Evolutionary conservation across 1,140 invertebrate genomes (phyloP), one percentile per base, ranked within the genome.

Genomic region (Adelges cooleyi): DNA sequence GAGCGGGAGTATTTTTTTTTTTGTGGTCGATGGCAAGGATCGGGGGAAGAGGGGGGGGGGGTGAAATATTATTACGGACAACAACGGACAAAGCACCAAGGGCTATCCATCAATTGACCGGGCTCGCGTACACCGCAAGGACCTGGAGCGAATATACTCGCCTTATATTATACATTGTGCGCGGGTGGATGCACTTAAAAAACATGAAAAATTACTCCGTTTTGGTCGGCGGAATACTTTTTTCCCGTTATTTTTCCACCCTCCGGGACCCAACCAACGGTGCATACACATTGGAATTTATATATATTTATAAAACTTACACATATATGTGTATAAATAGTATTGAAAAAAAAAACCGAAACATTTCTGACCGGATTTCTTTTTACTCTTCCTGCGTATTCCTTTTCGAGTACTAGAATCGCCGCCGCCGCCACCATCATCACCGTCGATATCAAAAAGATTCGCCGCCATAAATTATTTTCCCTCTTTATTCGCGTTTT

Each of bases 131-230:
- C 29, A 5, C 5, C 29, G 11, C 5, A 11, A 33, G 11, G 5
- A 5, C 29, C 29, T 5, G 11, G 29, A 5, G 11, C 5, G 11
- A 6, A 33, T 33, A 33, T 11, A 11, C 5, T 6, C 29, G 29
- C 29, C 29, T 33, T 33, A 33, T 33, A 33, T 33, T 33, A 33
- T 33, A 33, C 25, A 33, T 51, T 33, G 49, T 27, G 25, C 15
- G 22, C 42, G 17, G 13, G 23, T 13, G 38, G 53, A 23, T 29
- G 54, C 54, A 59, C 54, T 59, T 59, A 59, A 59, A 59, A 59
- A 59, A 59, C 42, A 59, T 46, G 54, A 59, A 59, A 59, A 59
- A 59, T 59, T 59, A 59, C 54, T 59, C 54, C 20, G 25, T 29
- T 59, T 59, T 40, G 53, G 38, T 46, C 38, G 42, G 38, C 11